Percentiles rank a stretch among this genome's conserved stretches.
Conservation (phyloP, 2,797 vertebrate genomes). For the Odontamblyopus lacepedii region DNA sequence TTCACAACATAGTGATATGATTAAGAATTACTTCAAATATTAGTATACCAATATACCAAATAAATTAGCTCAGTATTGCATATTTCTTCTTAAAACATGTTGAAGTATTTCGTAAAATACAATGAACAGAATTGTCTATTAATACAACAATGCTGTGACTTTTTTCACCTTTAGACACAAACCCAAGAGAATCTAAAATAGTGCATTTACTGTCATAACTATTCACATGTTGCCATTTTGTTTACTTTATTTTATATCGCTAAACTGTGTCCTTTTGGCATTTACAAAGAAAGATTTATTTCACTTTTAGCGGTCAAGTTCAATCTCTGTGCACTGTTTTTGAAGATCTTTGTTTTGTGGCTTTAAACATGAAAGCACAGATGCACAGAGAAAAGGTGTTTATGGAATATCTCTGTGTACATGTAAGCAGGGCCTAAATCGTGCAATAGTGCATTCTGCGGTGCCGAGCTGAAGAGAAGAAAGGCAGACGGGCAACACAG, state of each 20-base stretch:
- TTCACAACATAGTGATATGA: not conserved
- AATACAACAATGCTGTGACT: not conserved
- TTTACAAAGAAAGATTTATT: constrained; percentile 15
- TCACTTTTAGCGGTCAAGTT: constrained; percentile 6
- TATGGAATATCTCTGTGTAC: constrained; percentile 6
- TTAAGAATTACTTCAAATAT: not conserved
- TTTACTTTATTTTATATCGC: not conserved
- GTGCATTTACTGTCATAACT: not conserved
- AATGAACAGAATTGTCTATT: not conserved
- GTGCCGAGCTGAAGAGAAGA: constrained; percentile 46
- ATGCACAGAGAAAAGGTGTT: constrained; percentile 4
- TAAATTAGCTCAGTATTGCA: not conserved
- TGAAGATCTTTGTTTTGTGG: constrained; percentile 9
- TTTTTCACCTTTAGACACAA: not conserved
- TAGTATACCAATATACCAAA: not conserved
- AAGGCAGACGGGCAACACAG: constrained; percentile 36
- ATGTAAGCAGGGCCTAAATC: constrained; percentile 31
- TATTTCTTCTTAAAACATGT: not conserved
- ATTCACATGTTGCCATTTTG: not conserved
- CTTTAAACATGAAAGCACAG: constrained; percentile 10
- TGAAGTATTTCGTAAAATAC: not conserved
- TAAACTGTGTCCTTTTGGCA: not conserved
- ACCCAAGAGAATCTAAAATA: not conserved
- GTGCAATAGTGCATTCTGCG: constrained; percentile 45
- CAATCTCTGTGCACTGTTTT: constrained; percentile 5